Base-by-base conservation (phyloP, 2,797 vertebrate species). In the Mycteria americana region DNA sequence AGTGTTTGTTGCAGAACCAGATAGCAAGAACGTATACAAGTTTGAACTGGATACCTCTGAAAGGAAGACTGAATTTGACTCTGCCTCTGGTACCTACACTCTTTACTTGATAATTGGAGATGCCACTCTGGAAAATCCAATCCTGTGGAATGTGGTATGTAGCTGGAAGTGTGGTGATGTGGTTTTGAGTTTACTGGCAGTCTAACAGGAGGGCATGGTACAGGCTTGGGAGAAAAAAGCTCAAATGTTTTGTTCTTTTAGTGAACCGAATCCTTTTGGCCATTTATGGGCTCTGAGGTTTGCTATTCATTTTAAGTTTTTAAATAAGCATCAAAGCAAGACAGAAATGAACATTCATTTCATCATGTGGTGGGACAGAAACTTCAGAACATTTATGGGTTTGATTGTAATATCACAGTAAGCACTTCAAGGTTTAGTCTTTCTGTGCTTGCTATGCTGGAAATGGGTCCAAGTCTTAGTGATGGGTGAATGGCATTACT, bases 61-160 rank as follows among this genome's bases (percentile, higher is more conserved):
- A 91, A 98, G 99, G 41, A 99, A 99, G 85, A 98, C 99, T 0
- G 99, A 99, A 97, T 99, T 99, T 89, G 99, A 99, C 96, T 99
- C 99, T 35, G 99, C 99, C 8, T 99, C 99, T 8, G 99, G 99
- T 13, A 99, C 98, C 72, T 99, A 99, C n/a, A 98, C 99, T 24
- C 99, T 99, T 53, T 98, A 99, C 96, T 98, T 99, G 89, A 99
- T 99, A 63, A 98, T 99, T 30, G 99, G 99, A 67, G 99, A 99
- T 39, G 99, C 99, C 19, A 99, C 99, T 28, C 96, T 99, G 98
- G 99, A 99, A 97, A 99, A 99, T 93, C 99, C 99, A 53, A 99
- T 99, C 89, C 96, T 99, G 89, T 99, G 99, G 99, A 99, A 99
- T 15, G 98, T 99, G 99, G 99, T 99, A 98, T 77, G 99, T 98